These are phyloP conservation scores for Chorisops tibialis DNA, from an alignment of 2,888 invertebrate genomes.

Conservation along the genomic window DNA sequence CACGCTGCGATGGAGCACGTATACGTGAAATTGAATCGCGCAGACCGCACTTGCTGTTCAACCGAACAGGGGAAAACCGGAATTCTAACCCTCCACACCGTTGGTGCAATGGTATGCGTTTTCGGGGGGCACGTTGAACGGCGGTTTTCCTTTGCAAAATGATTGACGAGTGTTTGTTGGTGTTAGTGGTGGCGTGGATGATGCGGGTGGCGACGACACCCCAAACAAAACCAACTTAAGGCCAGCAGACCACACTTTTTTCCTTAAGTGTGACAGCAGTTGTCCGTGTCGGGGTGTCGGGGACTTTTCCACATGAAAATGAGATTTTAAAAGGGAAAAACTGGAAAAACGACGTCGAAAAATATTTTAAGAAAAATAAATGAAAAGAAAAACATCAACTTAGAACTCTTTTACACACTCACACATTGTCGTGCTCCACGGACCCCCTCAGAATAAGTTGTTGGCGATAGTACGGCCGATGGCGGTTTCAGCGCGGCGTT, in stretches of 20 bases:
- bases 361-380: no score
- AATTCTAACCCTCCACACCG: not conserved
- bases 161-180: not conserved
- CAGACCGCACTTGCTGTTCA: constrained; percentile 19
- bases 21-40: constrained; percentile 21
- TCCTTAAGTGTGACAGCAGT: no score
- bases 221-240: not conserved
- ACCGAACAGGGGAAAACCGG: constrained; percentile 16
- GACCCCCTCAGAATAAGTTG: not conserved
- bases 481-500: constrained; percentile 5
- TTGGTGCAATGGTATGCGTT: not conserved
- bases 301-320: constrained; percentile 10
- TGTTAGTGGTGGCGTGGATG: constrained; percentile 2
- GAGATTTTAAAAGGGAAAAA: constrained; percentile 13
- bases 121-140: not conserved
- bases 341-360: not conserved
- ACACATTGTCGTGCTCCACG: constrained; percentile 2
- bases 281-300: no score
- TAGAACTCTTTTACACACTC: constrained; percentile 1
- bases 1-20: no score
- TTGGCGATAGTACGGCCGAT: not conserved
- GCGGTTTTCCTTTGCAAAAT: not conserved
- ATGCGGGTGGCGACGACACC: constrained; percentile 18
- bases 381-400: not conserved
- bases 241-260: no score